Percentiles rank a stretch among this genome's conserved stretches.
Evolutionary conservation across 2,113 vertebrate genomes (phyloP).

Genomic region (Poecilia latipinna): DNA sequence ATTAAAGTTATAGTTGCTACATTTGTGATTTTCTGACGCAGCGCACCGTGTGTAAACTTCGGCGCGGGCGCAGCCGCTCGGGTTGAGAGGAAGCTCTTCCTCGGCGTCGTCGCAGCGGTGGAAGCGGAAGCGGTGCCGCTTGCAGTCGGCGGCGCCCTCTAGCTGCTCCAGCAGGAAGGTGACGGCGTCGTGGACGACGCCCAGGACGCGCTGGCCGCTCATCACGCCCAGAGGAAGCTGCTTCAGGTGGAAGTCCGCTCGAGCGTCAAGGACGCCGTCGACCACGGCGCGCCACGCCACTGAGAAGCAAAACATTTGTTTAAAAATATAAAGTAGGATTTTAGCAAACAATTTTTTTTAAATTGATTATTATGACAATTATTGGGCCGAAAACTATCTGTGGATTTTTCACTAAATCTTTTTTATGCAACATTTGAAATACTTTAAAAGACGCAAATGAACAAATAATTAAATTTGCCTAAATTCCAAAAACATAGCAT

Average conservation of each 20-base stretch:
- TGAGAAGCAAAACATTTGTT: slow-evolving; percentile 35
- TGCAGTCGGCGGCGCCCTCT: slow-evolving; percentile 84
- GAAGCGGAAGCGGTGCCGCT: slow-evolving; percentile 88
- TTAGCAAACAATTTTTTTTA: too few relatives aligned
- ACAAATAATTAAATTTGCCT: too few relatives aligned
- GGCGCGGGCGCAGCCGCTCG: slow-evolving; percentile 86
- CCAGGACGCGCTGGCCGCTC: slow-evolving; percentile 85
- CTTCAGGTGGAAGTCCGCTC: slow-evolving; percentile 83
- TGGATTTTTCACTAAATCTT: too few relatives aligned
- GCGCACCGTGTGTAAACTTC: slow-evolving; percentile 85
- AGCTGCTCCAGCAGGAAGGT: slow-evolving; percentile 92
- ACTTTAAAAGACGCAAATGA: too few relatives aligned
- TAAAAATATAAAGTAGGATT: background rate
- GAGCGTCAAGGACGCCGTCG: slow-evolving; percentile 88
- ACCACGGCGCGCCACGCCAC: slow-evolving; percentile 89
- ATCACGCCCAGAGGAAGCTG: slow-evolving; percentile 85
- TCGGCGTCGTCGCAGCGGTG: slow-evolving; percentile 86
- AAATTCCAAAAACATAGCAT: too few relatives aligned
- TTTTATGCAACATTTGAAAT: too few relatives aligned
- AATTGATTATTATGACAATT: too few relatives aligned
- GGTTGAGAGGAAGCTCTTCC: slow-evolving; percentile 88
- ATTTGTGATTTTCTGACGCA: background rate
- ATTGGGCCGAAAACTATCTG: too few relatives aligned
- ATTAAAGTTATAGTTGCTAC: too few relatives aligned
- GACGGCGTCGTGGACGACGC: slow-evolving; percentile 88